Percentiles rank a stretch among this genome's conserved stretches.
These are phyloP conservation scores for Gadus chalcogrammus DNA, from an alignment of 2,113 vertebrate genomes.

Conservation along the genomic window DNA sequence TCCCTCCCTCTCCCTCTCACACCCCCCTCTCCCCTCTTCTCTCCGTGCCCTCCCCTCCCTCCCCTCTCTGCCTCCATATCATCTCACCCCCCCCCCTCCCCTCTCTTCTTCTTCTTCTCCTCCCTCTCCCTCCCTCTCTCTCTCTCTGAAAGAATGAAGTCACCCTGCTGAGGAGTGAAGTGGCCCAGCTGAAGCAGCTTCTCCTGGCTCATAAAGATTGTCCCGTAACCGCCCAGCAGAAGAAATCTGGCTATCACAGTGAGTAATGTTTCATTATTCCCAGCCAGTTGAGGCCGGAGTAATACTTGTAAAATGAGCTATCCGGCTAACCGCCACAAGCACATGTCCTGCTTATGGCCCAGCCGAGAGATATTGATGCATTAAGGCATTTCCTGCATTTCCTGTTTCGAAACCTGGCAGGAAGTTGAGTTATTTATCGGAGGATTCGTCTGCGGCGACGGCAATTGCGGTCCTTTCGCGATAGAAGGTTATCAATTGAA, in stretches of 20 bases:
- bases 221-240: constrained; percentile 99
- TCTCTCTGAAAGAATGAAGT: constrained; percentile 90
- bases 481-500: not conserved
- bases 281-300: constrained; percentile 77
- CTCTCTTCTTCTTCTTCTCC: no score
- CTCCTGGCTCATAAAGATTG: constrained; percentile 99
- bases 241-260: constrained; percentile 99
- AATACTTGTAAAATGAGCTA: constrained; percentile 74
- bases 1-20: no score
- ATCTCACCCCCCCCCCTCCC: no score
- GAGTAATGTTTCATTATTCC: constrained; percentile 94
- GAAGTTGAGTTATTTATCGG: constrained; percentile 44
- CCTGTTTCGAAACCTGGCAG: not conserved
- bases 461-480: not conserved
- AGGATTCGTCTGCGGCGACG: not conserved
- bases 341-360: constrained; percentile 45
- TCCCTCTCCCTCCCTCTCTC: constrained; percentile 9
- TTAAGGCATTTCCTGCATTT: constrained; percentile 9
- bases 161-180: constrained; percentile 99
- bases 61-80: no score
- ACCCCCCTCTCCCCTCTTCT: no score
- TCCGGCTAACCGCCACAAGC: constrained; percentile 62
- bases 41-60: no score
- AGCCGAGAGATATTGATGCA: constrained; percentile 41
- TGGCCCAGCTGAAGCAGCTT: constrained; percentile 99